Evolutionary conservation across 1,140 invertebrate species (phyloP).

Genomic region (Lasioglossum albipes): DNA sequence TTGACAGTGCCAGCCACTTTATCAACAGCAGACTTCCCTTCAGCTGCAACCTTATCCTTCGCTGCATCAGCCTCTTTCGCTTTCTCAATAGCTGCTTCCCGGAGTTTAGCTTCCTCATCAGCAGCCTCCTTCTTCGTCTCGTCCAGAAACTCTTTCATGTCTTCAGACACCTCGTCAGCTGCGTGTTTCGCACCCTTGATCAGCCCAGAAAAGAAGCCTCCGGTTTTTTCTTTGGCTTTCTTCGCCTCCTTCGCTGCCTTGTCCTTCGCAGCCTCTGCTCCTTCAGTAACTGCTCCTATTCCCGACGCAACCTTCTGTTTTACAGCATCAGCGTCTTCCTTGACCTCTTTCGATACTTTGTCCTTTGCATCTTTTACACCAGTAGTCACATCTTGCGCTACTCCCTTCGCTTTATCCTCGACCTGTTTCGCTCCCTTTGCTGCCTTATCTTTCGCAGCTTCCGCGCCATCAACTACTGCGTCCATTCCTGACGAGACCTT

Average conservation of each 20-base stretch:
- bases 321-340: slow-evolving; percentile 3
- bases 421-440: slow-evolving; percentile 36
- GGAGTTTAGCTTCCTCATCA: slow-evolving; percentile 38
- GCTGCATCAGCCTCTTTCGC: neutral
- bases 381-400: neutral
- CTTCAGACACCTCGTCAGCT: slow-evolving; percentile 50
- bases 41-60: slow-evolving; percentile 27
- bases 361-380: slow-evolving; percentile 23
- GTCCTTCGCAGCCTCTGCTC: slow-evolving; percentile 32
- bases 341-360: slow-evolving; percentile 18
- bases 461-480: neutral
- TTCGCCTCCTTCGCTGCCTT: slow-evolving; percentile 55
- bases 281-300: slow-evolving; percentile 14
- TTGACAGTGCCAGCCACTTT: slow-evolving; percentile 1
- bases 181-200: slow-evolving; percentile 59
- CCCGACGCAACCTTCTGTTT: slow-evolving; percentile 34
- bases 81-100: slow-evolving; percentile 15
- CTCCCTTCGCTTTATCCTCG: neutral
- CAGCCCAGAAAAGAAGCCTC: slow-evolving; percentile 60
- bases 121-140: slow-evolving; percentile 60
- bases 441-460: slow-evolving; percentile 17
- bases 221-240: slow-evolving; percentile 58
- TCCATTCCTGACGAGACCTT: slow-evolving; percentile 30
- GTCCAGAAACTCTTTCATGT: slow-evolving; percentile 59
- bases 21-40: slow-evolving; percentile 13